phyloP scores from a whole-genome alignment of 1,140 invertebrate species.

The Onthophagus taurus region DNA sequence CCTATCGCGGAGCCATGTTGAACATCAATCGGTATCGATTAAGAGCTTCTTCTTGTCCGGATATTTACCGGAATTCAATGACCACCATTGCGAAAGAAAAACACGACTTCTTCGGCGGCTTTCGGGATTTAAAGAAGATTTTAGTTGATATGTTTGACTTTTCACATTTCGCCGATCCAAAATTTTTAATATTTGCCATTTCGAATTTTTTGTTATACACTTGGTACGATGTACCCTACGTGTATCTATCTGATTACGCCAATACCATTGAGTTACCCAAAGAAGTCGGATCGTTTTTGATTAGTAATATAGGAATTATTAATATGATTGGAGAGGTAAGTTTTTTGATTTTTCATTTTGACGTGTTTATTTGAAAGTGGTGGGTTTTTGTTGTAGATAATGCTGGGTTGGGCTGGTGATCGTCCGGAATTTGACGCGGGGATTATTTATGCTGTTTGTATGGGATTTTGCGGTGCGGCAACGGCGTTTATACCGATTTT shows the following conservation, averaged over 20 bases:
- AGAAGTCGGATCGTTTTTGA: slow-evolving; percentile 66
- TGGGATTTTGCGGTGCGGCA: slow-evolving; percentile 63
- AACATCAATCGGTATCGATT: slow-evolving; percentile 73
- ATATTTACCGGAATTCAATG: slow-evolving; percentile 81
- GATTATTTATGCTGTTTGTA: slow-evolving; percentile 68
- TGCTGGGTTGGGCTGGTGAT: slow-evolving; percentile 82
- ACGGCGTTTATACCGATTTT: slow-evolving; percentile 61
- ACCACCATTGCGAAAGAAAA: slow-evolving; percentile 75
- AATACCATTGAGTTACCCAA: slow-evolving; percentile 61
- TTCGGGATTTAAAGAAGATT: slow-evolving; percentile 68
- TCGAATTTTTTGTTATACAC: slow-evolving; percentile 80
- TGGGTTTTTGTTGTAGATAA: slow-evolving; percentile 50
- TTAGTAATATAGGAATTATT: slow-evolving; percentile 74
- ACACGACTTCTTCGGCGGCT: slow-evolving; percentile 58
- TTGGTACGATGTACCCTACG: slow-evolving; percentile 83
- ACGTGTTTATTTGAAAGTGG: not conserved
- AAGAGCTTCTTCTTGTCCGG: slow-evolving; percentile 75
- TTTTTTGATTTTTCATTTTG: slow-evolving; percentile 9
- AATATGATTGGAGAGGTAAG: slow-evolving; percentile 80
- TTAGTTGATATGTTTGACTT: slow-evolving; percentile 69
- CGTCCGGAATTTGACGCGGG: slow-evolving; percentile 62
- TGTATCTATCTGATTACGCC: slow-evolving; percentile 72
- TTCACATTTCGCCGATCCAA: slow-evolving; percentile 63
- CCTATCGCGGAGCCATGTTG: slow-evolving; percentile 77
- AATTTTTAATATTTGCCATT: slow-evolving; percentile 69